Base-by-base conservation (phyloP, 2,888 invertebrate species). In the Eupithecia centaureata region DNA sequence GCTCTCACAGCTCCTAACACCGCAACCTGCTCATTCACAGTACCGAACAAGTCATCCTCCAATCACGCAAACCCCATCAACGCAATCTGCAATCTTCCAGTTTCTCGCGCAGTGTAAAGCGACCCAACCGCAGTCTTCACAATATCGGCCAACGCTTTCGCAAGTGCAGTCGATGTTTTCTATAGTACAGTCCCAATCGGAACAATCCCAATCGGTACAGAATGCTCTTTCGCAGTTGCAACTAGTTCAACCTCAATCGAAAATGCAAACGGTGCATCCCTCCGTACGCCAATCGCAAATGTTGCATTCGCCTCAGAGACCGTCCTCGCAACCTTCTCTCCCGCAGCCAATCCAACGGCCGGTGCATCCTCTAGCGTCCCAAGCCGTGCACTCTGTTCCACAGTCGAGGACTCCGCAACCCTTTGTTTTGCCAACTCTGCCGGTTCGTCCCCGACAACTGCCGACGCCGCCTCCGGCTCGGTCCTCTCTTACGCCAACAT, bases 41-140 rank as follows among this genome's bases (percentile, higher is more conserved):
- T 42, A 42, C 42, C 42, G n/a, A 42, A 42, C 42, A 18, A 42
- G 42, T 18, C 42, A 18, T 18, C 42, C 42, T 42, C 42, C 42
- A 42, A 7, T 13, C 42, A 18, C 42, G 42, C 42, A 42, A 42
- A 18, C 8, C 42, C 18, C n/a, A 42, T 18, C 42, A 42, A 8
- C n/a, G 2, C 42, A 42, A 42, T 8, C 42, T 42, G 42, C 42
- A 42, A 38, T 38, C 38, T 42, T 18, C 18, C 42, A 42, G 18
- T 8, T 7, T 38, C 38, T 42, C 10, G 8, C 42, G 18, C 42
- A 42, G n/a, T 8, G n/a, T 8, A n/a, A 42, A 42, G 42, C 18
- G n/a, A 42, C 42, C 18, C 42, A 18, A 18, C n/a, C 15, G 35
- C 35, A 15, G n/a, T 42, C 18, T 18, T 18, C 42, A 2, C 42